Evolutionary conservation across 2,888 invertebrate species (phyloP).

Genomic region (Xestia rhomboidea): DNA sequence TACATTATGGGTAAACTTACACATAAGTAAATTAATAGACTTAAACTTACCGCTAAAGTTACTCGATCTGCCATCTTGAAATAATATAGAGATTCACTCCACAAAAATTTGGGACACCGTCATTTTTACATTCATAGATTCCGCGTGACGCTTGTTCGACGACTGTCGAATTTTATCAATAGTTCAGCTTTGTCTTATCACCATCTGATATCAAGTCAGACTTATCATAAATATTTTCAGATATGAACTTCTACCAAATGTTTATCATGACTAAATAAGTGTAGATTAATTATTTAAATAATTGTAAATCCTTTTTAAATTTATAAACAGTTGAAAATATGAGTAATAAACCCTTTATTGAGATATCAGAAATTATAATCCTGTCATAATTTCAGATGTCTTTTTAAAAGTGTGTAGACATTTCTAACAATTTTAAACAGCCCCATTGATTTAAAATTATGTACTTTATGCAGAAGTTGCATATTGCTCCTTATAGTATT

Average conservation of each 20-base stretch:
- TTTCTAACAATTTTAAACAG: neutral
- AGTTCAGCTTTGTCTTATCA: constrained; percentile 80
- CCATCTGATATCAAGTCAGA: constrained; percentile 75
- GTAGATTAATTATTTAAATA: constrained; percentile 59
- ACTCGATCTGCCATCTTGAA: constrained; percentile 82
- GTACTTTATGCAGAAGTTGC: neutral
- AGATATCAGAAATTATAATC: neutral
- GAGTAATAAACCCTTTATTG: neutral
- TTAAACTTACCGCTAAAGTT: constrained; percentile 82
- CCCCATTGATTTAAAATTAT: neutral
- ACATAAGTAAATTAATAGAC: neutral
- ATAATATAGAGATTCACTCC: constrained; percentile 78
- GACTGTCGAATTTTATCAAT: constrained; percentile 82
- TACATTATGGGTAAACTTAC: neutral
- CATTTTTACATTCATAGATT: constrained; percentile 71
- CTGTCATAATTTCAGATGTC: neutral
- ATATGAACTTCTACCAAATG: constrained; percentile 70
- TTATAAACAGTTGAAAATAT: neutral
- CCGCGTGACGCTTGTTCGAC: constrained; percentile 70
- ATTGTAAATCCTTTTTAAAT: constrained; percentile 38
- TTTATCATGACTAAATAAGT: constrained; percentile 53
- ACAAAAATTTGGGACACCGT: constrained; percentile 69
- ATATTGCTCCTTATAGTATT: neutral
- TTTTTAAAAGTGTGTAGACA: neutral
- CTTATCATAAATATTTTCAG: constrained; percentile 80